Evolutionary conservation across 2,797 vertebrate genomes (phyloP), one percentile per base, ranked within the genome.

Genomic region (Acomys russatus): DNA sequence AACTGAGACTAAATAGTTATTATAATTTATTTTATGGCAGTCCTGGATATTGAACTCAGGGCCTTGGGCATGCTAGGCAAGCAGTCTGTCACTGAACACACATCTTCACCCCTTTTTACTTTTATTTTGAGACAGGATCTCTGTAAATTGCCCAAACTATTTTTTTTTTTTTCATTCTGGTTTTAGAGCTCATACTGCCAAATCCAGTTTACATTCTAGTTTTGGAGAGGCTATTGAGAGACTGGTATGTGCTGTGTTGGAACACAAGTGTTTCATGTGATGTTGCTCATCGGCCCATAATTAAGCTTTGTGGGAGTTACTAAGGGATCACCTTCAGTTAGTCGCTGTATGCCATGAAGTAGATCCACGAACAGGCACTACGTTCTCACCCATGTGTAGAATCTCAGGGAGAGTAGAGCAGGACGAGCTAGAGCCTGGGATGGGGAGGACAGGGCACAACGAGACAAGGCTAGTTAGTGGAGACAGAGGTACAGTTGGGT

Each of bases 201-300:
- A 17, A 4, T 63, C 35, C 4, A 11, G 17, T 77, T n/a, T 49
- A 20, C 30, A 0, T 84, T 88, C 28, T 3, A n/a, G 5, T 38
- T 85, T 44, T 33, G 35, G 49, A 49, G 15, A 59, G n/a, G 54
- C 44, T 28, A 20, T 49, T 49, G 25, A 61, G 63, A 20, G 33
- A 14, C n/a, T 10, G 8, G 2, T 56, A 0, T 23, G 1, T 3
- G 9, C 8, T 9, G 38, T 30, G 6, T 1, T 17, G 44, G 10
- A 74, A 63, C 20, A 10, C 14, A 64, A 8, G 0, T 51, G 38
- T 54, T 66, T 14, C 10, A 12, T 70, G 20, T n/a, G 54, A 12
- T 22, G 0, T 0, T 25, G 49, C 73, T n/a, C 63, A 71, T 28
- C 8, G 4, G 9, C 22, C 28, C 9, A 0, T 71, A 54, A 23